Evolutionary conservation across 2,888 invertebrate genomes (phyloP).

Genomic region (Ashinkailepas kermadecensis): DNA sequence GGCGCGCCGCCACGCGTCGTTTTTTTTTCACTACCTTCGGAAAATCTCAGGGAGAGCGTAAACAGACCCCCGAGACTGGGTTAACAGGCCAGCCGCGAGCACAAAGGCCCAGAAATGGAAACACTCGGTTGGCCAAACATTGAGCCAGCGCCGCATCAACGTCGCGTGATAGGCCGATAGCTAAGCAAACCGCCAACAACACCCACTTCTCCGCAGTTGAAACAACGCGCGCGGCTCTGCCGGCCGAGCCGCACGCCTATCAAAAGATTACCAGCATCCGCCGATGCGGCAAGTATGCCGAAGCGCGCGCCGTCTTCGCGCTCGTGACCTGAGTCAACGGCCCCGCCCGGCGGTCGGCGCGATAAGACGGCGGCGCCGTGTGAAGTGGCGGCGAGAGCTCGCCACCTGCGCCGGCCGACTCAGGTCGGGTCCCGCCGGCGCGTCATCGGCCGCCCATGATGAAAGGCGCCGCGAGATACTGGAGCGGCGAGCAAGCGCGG

Average conservation of each 20-base stretch:
- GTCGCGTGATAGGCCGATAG: too few species aligned
- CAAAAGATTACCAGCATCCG: too few species aligned
- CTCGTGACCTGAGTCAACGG: neutral
- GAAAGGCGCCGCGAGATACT: neutral
- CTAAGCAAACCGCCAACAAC: too few species aligned
- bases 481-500: neutral
- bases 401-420: neutral
- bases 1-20: too few species aligned
- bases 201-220: neutral
- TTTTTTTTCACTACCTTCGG: too few species aligned
- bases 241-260: neutral
- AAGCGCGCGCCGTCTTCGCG: neutral
- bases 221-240: neutral
- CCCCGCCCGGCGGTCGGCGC: neutral
- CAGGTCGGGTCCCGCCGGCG: neutral
- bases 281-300: neutral
- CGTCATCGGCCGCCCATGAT: neutral
- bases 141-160: too few species aligned
- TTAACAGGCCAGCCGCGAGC: too few species aligned
- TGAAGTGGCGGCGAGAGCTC: neutral
- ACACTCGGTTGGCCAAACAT: too few species aligned
- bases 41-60: too few species aligned
- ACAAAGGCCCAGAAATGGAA: too few species aligned
- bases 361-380: neutral
- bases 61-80: too few species aligned